Base-by-base conservation (phyloP, 1,140 invertebrate genomes). In the Plodia interpunctella region DNA sequence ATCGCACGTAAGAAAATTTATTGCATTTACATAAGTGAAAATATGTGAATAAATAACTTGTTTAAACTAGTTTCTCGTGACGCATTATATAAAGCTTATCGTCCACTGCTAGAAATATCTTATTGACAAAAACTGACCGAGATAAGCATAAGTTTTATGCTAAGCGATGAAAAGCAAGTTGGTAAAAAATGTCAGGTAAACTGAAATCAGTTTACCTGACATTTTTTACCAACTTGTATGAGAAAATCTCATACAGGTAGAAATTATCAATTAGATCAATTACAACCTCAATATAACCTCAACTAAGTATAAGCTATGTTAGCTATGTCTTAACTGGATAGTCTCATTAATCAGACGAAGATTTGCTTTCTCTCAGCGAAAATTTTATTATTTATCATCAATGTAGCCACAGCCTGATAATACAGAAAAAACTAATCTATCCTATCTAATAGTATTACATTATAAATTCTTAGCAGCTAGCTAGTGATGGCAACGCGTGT, bases 21-120 rank as follows among this genome's bases (percentile, higher is more conserved):
- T 65, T 62, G 55, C 65, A 85, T 85, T 85, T 76, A 76, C 82
- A 85, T 83, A 85, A 85, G 80, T 85, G 82, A 83, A 85, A 83
- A 83, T 81, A 75, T 73, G 65, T 61, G 69, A 73, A 81, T 81
- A 73, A 75, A 68, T 62, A 56, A 25, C 38, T 53, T 20, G 18
- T 25, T 50, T 73, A 73, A 83, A 80, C 80, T 76, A 76, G 78
- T 77, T 74, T 64, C 55, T 50, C 35, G 52, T 55, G 55, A 54
- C 51, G 60, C 49, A 55, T 5, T 25, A 5, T 25, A 10, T 25
- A 21, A 25, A n/a, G 4, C 51, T 25, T 21, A n/a, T 20, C 3
- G 9, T 11, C 51, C 51, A 53, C 20, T 53, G 20, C 5, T 21
- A n/a, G n/a, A n/a, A n/a, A n/a, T n/a, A n/a, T n/a, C n/a, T n/a